Evolutionary conservation across 2,113 vertebrate genomes (phyloP).

Genomic region (Zingel zingel): DNA sequence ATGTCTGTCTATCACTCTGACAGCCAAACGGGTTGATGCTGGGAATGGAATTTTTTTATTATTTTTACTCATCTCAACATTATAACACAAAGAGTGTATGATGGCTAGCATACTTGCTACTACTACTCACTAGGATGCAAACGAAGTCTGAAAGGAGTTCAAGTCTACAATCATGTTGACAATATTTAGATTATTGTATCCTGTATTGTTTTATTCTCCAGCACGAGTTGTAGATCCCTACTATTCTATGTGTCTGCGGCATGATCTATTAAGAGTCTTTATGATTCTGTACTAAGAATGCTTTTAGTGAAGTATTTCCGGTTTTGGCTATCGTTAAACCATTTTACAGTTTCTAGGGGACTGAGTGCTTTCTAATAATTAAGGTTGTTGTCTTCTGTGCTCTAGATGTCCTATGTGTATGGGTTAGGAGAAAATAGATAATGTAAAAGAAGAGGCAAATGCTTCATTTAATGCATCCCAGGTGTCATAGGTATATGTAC

Average conservation of each 20-base stretch:
- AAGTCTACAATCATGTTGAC: not conserved
- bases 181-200: not conserved
- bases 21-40: constrained; percentile 12
- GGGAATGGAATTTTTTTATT: constrained; percentile 38
- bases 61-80: constrained; percentile 29
- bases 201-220: not conserved
- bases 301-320: constrained; percentile 40
- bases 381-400: constrained; percentile 18
- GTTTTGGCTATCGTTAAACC: constrained; percentile 23
- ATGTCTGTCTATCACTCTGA: constrained; percentile 41
- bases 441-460: not conserved
- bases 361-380: constrained; percentile 30
- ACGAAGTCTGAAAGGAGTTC: not conserved
- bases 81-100: not conserved
- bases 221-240: not conserved
- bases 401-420: not conserved
- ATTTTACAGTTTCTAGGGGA: constrained; percentile 29
- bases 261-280: not conserved
- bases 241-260: not conserved
- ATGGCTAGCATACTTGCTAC: not conserved
- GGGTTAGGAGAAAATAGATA: not conserved
- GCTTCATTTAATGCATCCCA: not conserved
- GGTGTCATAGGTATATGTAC: not conserved
- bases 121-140: not conserved
- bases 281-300: constrained; percentile 10